Evolutionary conservation across 2,797 vertebrate species (phyloP), one percentile per base, ranked within the genome.

Genomic region (Adelosebastes latens): DNA sequence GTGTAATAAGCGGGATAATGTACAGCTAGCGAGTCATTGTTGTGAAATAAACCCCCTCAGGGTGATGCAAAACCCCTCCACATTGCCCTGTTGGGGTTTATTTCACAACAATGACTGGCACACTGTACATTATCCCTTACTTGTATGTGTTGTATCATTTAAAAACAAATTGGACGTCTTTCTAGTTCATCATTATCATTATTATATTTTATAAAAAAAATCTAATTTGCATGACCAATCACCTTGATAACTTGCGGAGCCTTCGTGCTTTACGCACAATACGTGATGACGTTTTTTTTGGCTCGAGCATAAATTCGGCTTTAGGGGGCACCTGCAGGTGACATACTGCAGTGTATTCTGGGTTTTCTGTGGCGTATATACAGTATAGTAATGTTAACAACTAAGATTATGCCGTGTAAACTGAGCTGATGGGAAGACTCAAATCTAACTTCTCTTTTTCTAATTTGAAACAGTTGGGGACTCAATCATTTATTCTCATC

Each of bases 291-390:
- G 5, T 25, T n/a, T 25, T 13, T 56, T 25, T 56, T 13, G 22
- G 22, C 53, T 56, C 20, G 20, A 52, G 42, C 42, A n/a, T 52
- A 52, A 52, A 52, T 52, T 52, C 2, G 0, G 20, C 20, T n/a
- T 75, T 75, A 22, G 9, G 56, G 3, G 67, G 31, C 75, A 70
- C 46, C 63, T 67, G 49, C 62, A 76, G 76, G 74, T 76, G 79
- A 72, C n/a, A 70, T 12, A 72, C 68, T 24, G 67, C 36, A 29
- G 29, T 29, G 29, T 29, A 80, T 72, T 81, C 22, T 76, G 64
- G 79, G 80, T 58, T 62, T 34, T 71, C 22, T 61, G 12, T 61
- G 27, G 18, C 16, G n/a, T 18, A 22, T 4, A 58, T 78, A 16
- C 53, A 8, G 16, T 46, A 39, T 39, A 8, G 7, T 49, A 49